Percentiles rank a stretch among this genome's conserved stretches.
Conservation (phyloP, 2,113 vertebrate genomes). For the Corythoichthys intestinalis region DNA sequence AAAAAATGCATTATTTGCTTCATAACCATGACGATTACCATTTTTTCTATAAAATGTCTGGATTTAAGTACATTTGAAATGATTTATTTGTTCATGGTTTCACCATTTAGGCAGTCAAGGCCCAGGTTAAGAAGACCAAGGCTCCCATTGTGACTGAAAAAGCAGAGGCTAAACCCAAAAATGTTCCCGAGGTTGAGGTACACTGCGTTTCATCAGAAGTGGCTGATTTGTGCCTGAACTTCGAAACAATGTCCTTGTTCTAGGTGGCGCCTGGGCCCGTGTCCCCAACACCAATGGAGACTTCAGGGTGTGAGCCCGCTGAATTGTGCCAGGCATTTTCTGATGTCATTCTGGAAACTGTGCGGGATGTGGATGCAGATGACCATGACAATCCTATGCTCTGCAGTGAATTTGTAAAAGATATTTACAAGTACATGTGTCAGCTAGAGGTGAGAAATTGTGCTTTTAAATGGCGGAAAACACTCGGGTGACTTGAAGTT, state of each 20-base stretch:
- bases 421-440: constrained; percentile 81
- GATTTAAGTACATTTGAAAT: background rate
- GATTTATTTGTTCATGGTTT: background rate
- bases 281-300: constrained; percentile 72
- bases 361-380: constrained; percentile 75
- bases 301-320: constrained; percentile 62
- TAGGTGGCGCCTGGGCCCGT: constrained; percentile 23
- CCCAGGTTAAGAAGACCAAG: constrained; percentile 51
- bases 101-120: constrained; percentile 46
- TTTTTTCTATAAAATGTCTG: no score
- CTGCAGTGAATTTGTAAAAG: constrained; percentile 81
- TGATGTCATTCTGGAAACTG: constrained; percentile 68
- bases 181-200: constrained; percentile 45
- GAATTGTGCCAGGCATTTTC: constrained; percentile 79
- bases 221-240: background rate
- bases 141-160: constrained; percentile 37
- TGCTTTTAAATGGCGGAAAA: no score
- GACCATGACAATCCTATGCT: constrained; percentile 75
- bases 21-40: no score
- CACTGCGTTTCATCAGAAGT: background rate
- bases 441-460: constrained; percentile 73
- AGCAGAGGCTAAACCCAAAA: constrained; percentile 15
- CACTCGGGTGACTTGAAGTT: no score
- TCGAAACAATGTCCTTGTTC: background rate
- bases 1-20: no score